Base-by-base conservation (phyloP, 2,113 vertebrate species). In the Hyperoodon ampullatus region DNA sequence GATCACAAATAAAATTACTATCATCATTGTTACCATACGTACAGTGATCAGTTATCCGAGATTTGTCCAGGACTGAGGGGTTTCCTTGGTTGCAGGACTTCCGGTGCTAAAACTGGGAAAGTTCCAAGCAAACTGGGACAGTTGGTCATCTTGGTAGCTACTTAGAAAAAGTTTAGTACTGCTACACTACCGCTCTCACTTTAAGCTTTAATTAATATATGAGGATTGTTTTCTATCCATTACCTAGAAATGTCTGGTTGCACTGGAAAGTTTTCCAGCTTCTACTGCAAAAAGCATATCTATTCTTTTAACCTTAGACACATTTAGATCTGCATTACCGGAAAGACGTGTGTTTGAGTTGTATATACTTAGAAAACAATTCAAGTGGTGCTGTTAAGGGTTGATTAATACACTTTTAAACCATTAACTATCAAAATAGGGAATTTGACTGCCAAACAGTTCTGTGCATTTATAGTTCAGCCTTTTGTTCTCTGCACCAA, bases 341-440 rank as follows among this genome's bases (percentile, higher is more conserved):
- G 77, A 93, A 88, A 94, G 42, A 90, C 18, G 50, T 77, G 35
- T 83, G 23, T 66, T 82, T 88, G 65, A 71, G 35, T 88, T 55
- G 35, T 74, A 19, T 26, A 21, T 33, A 12, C 88, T 96, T 83
- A 93, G 87, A 83, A 96, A 86, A 78, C 14, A 3, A 1, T 66
- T 90, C 58, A 58, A 92, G 58, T 26, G n/a, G n/a, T 39, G 85
- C 24, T n/a, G 75, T 68, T 18, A 60, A 44, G 11, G 71, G 23
- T 66, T 72, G 33, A 86, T 88, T 65, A 63, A 71, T 66, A 88
- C 28, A 91, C 42, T 42, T 94, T 72, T 18, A 90, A 90, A 74
- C 30, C 88, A 83, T 91, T 95, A 68, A 39, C 44, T 94, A 23
- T 60, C 53, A 77, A 88, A 98, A 95, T 50, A n/a, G 44, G n/a